These are phyloP conservation scores for Potamilus streckersoni DNA, from an alignment of 1,140 invertebrate species.

Conservation along the genomic window DNA sequence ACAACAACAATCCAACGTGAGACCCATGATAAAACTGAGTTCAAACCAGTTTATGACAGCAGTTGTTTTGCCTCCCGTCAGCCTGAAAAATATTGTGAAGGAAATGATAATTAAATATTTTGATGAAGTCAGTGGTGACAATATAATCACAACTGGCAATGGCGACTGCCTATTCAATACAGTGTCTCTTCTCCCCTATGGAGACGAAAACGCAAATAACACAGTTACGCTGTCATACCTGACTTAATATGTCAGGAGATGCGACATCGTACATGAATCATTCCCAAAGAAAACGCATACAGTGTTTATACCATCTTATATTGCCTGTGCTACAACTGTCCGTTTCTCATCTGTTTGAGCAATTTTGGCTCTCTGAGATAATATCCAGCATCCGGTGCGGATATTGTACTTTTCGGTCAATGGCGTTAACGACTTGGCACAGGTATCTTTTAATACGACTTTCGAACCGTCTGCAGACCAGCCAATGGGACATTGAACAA, in stretches of 20 bases:
- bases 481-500: too few relatives aligned
- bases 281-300: not conserved
- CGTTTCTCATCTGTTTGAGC: not conserved
- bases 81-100: not conserved
- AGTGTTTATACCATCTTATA: not conserved
- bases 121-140: not conserved
- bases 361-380: not conserved
- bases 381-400: not conserved
- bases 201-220: not conserved
- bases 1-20: not conserved
- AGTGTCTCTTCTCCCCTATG: not conserved
- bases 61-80: not conserved
- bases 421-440: not conserved
- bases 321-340: not conserved
- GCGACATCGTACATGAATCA: not conserved
- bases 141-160: not conserved
- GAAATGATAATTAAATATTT: not conserved
- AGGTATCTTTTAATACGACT: not conserved
- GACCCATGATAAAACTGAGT: not conserved
- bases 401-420: not conserved
- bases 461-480: too few relatives aligned
- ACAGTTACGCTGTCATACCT: not conserved
- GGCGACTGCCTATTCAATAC: slow-evolving; percentile 1
- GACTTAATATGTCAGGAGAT: not conserved
- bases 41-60: not conserved